phyloP scores from a whole-genome alignment of 2,888 invertebrate genomes.

The Xanthorhoe designata region DNA sequence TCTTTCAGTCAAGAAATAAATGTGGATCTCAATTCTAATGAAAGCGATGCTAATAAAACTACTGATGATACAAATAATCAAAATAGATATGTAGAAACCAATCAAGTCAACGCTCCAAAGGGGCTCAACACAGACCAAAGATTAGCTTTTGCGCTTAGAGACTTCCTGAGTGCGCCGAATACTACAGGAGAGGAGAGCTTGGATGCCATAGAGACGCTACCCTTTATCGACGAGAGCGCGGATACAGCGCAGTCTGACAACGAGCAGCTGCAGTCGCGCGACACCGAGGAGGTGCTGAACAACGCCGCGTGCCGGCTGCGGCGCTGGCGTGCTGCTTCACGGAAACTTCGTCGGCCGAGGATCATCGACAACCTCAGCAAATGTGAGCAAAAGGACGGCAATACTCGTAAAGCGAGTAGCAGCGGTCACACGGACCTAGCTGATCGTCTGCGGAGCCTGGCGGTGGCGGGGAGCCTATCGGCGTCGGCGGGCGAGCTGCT shows the following conservation, averaged over 20 bases:
- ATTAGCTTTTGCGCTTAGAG: slow-evolving; percentile 71
- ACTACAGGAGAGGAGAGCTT: slow-evolving; percentile 17
- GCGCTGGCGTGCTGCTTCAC: slow-evolving; percentile 80
- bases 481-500: slow-evolving; percentile 77
- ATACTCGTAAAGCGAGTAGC: slow-evolving; percentile 53
- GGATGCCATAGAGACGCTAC: slow-evolving; percentile 52
- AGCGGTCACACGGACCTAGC: slow-evolving; percentile 78
- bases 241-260: slow-evolving; percentile 67
- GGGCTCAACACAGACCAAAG: slow-evolving; percentile 69
- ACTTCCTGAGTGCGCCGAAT: slow-evolving; percentile 65
- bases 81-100: slow-evolving; percentile 55
- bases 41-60: slow-evolving; percentile 62
- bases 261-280: slow-evolving; percentile 62
- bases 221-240: slow-evolving; percentile 73
- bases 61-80: slow-evolving; percentile 61
- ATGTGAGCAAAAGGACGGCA: slow-evolving; percentile 62
- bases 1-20: slow-evolving; percentile 77
- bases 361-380: slow-evolving; percentile 80
- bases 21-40: slow-evolving; percentile 72
- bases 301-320: slow-evolving; percentile 80
- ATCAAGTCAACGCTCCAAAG: slow-evolving; percentile 57
- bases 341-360: slow-evolving; percentile 78
- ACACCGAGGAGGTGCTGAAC: slow-evolving; percentile 72
- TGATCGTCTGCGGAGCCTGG: slow-evolving; percentile 75
- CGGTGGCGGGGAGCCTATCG: slow-evolving; percentile 77